Conservation (phyloP, 2,797 vertebrate genomes). For the Sebastes ruberrimus region DNA sequence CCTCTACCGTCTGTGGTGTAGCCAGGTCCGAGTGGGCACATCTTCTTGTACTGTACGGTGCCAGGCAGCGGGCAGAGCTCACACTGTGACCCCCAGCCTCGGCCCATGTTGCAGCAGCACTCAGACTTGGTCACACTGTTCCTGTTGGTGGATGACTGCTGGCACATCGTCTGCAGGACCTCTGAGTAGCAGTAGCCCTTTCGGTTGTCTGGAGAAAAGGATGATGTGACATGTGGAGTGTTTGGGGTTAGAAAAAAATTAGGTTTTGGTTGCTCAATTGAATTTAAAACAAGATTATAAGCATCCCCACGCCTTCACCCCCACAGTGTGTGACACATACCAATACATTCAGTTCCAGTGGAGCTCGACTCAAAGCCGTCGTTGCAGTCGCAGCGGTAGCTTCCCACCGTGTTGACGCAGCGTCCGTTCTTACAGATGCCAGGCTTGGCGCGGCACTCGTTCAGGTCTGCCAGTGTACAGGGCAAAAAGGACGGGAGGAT, state of each 20-base stretch:
- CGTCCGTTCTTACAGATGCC: slow-evolving; percentile 92
- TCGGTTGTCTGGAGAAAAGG: slow-evolving; percentile 83
- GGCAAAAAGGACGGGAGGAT: slow-evolving; percentile 15
- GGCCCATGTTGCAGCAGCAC: slow-evolving; percentile 92
- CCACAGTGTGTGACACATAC: slow-evolving; percentile 59
- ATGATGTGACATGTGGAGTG: not conserved
- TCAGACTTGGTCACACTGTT: slow-evolving; percentile 91
- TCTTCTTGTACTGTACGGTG: slow-evolving; percentile 90
- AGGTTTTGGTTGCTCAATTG: not conserved
- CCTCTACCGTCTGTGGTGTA: slow-evolving; percentile 93
- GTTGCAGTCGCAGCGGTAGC: slow-evolving; percentile 92
- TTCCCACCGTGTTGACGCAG: slow-evolving; percentile 91
- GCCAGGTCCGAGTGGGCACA: slow-evolving; percentile 93
- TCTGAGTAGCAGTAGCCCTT: slow-evolving; percentile 92
- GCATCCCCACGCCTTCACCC: not conserved
- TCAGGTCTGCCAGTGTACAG: slow-evolving; percentile 85
- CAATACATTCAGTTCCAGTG: slow-evolving; percentile 89
- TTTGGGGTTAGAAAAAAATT: not conserved
- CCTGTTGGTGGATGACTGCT: slow-evolving; percentile 88
- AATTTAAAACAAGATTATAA: not conserved
- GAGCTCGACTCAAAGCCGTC: slow-evolving; percentile 90
- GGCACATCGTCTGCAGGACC: slow-evolving; percentile 92
- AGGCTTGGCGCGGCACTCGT: slow-evolving; percentile 90
- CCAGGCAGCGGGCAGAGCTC: slow-evolving; percentile 93
- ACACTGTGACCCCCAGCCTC: slow-evolving; percentile 92